Percentiles rank a stretch among this genome's conserved stretches.
phyloP scores from a whole-genome alignment of 2,888 invertebrate species.

The Polydrusus cervinus region DNA sequence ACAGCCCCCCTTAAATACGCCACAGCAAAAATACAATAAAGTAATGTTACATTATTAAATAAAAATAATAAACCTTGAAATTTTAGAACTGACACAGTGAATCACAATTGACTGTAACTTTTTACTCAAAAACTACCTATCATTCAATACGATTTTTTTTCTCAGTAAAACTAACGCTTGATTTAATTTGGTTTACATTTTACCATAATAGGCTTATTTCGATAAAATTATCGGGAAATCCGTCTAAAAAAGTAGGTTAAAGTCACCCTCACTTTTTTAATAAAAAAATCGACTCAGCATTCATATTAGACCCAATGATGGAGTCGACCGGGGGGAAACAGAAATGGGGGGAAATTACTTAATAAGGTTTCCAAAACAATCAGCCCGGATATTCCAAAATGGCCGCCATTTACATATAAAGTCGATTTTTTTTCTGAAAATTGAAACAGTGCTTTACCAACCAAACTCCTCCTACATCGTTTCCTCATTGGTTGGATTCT shows the following conservation, averaged over 20 bases:
- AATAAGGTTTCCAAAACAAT: slow-evolving; percentile 68
- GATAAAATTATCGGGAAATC: background rate
- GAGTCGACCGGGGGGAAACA: slow-evolving; percentile 4
- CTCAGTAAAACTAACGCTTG: no score
- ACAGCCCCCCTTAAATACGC: no score
- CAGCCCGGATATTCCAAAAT: slow-evolving; percentile 69
- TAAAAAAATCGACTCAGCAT: slow-evolving; percentile 31
- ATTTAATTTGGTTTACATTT: background rate
- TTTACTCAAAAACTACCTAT: no score
- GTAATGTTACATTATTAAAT: no score
- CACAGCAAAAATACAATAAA: no score
- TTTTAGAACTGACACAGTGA: no score
- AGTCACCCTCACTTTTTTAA: slow-evolving; percentile 22
- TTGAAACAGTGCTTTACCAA: slow-evolving; percentile 66
- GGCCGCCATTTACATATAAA: slow-evolving; percentile 64
- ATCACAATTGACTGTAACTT: no score
- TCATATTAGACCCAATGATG: slow-evolving; percentile 30
- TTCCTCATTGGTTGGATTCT: slow-evolving; percentile 56
- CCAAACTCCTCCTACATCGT: slow-evolving; percentile 53
- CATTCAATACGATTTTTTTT: no score
- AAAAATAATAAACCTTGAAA: no score
- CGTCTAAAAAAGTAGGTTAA: slow-evolving; percentile 9
- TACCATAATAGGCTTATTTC: background rate
- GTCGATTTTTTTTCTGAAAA: slow-evolving; percentile 61
- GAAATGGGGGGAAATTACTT: slow-evolving; percentile 49